Percentiles rank a stretch among this genome's conserved stretches.
Evolutionary conservation across 2,888 invertebrate genomes (phyloP).

Genomic region (Rhimphoctona megacephalus): DNA sequence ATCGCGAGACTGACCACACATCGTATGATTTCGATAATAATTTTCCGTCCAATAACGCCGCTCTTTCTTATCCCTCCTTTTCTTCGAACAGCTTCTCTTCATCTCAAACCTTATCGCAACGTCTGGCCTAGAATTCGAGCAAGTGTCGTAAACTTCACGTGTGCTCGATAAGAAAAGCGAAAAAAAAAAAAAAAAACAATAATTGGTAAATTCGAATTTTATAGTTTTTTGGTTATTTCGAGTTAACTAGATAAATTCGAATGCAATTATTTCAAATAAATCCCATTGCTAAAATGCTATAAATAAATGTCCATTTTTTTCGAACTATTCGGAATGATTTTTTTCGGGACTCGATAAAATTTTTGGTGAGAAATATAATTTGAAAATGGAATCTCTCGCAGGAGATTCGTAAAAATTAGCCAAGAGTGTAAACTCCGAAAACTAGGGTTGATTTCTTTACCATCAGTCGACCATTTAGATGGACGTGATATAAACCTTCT

Average conservation of each 20-base stretch:
- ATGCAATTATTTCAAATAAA: neutral
- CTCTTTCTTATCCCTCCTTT: slow-evolving; percentile 7
- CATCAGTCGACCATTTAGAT: too few relatives aligned
- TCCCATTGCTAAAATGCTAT: neutral
- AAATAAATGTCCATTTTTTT: neutral
- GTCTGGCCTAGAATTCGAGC: slow-evolving; percentile 9
- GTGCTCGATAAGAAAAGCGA: neutral
- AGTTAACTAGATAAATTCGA: neutral
- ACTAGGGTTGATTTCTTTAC: too few relatives aligned
- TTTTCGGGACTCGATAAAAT: neutral
- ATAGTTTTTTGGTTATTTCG: neutral
- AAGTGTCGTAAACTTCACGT: neutral
- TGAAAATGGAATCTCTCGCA: neutral
- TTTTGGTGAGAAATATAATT: neutral
- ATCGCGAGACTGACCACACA: slow-evolving; percentile 61
- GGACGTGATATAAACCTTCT: too few relatives aligned
- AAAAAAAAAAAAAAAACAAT: neutral
- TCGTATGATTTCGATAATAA: slow-evolving; percentile 72
- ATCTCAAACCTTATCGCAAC: slow-evolving; percentile 32
- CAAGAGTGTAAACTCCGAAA: too few relatives aligned
- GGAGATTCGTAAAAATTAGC: neutral
- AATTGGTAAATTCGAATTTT: neutral
- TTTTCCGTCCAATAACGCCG: slow-evolving; percentile 64
- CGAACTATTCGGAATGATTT: neutral
- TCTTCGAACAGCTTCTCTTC: neutral